Conservation (phyloP, 2,113 vertebrate genomes). For the Cromileptes altivelis region DNA sequence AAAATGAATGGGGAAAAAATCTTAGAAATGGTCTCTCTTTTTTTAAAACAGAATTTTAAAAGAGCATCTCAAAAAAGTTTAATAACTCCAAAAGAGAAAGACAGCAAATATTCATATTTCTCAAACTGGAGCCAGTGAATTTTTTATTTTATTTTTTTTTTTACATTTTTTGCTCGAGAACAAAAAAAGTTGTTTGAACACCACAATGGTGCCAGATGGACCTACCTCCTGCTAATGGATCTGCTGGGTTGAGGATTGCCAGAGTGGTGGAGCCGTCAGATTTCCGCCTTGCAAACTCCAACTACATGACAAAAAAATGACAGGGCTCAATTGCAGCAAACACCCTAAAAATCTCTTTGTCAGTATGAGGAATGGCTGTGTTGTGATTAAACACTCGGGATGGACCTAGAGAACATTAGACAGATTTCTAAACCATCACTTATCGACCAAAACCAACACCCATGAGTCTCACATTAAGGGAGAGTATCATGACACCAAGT, state of each 20-base stretch:
- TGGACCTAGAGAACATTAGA: not conserved
- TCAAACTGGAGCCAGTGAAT: not conserved
- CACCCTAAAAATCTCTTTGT: not conserved
- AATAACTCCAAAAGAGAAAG: not conserved
- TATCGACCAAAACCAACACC: not conserved
- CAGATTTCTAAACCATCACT: not conserved
- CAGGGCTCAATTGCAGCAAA: not conserved
- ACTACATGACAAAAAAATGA: slow-evolving; percentile 76
- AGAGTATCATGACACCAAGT: not conserved
- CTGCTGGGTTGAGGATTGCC: slow-evolving; percentile 92
- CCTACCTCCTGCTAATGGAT: slow-evolving; percentile 90
- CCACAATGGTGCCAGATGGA: not conserved
- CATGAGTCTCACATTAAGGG: too few species aligned
- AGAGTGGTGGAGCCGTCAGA: slow-evolving; percentile 94
- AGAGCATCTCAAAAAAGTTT: too few species aligned
- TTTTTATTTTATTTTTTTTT: too few species aligned
- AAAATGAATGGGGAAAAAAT: too few species aligned
- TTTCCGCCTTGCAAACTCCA: slow-evolving; percentile 93
- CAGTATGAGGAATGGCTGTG: not conserved
- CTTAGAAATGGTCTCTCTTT: too few species aligned
- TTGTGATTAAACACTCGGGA: not conserved
- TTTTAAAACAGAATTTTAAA: too few species aligned
- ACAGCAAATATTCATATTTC: not conserved
- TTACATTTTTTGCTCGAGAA: not conserved
- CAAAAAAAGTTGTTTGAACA: not conserved